A percentile compares a stretch with the other conserved stretches of the same genome.
phyloP scores from a whole-genome alignment of 2,888 invertebrate species.

The Antitype chi region DNA sequence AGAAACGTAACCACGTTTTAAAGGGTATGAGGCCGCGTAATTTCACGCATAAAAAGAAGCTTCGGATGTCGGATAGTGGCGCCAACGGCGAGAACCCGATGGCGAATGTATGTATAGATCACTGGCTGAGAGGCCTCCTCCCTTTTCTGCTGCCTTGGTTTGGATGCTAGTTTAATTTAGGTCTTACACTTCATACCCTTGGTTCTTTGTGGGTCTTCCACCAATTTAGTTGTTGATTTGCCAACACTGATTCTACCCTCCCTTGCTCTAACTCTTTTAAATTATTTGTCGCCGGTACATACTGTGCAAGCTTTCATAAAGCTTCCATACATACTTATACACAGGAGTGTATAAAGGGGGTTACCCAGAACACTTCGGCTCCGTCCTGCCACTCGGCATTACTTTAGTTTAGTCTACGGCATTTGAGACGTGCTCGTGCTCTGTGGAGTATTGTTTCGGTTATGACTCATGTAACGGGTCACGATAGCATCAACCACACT shows the following conservation, averaged over 20 bases:
- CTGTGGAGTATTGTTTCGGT: constrained; percentile 46
- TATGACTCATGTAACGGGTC: constrained; percentile 51
- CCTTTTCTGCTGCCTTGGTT: neutral
- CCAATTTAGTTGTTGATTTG: neutral
- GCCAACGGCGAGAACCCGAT: neutral
- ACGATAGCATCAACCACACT: constrained; percentile 68
- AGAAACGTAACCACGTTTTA: neutral
- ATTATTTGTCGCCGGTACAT: neutral
- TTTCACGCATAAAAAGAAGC: neutral
- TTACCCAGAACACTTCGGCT: constrained; percentile 12
- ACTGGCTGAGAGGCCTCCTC: neutral
- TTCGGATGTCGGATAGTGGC: neutral
- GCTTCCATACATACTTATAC: neutral
- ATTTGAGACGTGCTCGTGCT: constrained; percentile 22
- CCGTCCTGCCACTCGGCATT: constrained; percentile 10
- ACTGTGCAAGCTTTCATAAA: neutral
- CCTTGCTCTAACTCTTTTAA: no score
- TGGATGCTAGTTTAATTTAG: neutral
- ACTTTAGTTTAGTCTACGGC: constrained; percentile 42
- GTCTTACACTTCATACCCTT: neutral
- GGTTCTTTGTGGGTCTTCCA: neutral
- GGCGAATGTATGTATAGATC: neutral
- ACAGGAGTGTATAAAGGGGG: constrained; percentile 1
- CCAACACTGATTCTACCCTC: neutral
- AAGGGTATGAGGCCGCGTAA: constrained; percentile 7